Base-by-base conservation (phyloP, 2,888 invertebrate species). In the Eilema griseolum region DNA sequence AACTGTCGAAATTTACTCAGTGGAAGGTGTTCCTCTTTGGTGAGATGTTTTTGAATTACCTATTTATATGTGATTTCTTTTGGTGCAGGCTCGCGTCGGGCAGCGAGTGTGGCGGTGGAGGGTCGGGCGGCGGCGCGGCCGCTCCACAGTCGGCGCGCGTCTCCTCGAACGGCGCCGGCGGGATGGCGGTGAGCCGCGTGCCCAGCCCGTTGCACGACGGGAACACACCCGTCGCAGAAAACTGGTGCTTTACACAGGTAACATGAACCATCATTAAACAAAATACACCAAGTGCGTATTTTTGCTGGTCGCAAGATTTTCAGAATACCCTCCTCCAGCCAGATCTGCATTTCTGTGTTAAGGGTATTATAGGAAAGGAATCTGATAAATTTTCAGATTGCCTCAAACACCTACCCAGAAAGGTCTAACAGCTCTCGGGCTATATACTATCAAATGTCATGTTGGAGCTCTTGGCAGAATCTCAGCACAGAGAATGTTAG, bases 201-300 rank as follows among this genome's bases (percentile, higher is more conserved):
- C 99, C 99, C 91, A 99, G 98, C 96, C 99, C 99, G 93, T 97
- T 99, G 90, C 98, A 98, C 95, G 98, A 98, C 97, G 98, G 98
- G 93, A 98, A 98, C 96, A 98, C 98, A 90, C 99, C 99, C 89
- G 99, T 99, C 86, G 99, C 99, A 77, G 99, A 99, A 96, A 99
- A 99, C 96, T 99, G 99, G 99, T 99, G 99, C 97, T 99, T 99
- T 95, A 99, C 99, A 93, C 99, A 99, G 98, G 99, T 99, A 96
- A 31, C 10, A n/a, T 12, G 3, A 33, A 41, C 62, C 3, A 14
- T 11, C 23, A 37, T 14, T 23, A 14, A 52, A 52, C 52, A 52
- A 52, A 52, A 52, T 10, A n/a, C n/a, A 52, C 52, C n/a, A 52
- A 52, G n/a, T 20, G 52, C n/a, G n/a, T 2, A n/a, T n/a, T 20